Conservation (phyloP, 2,888 invertebrate species). For the Nomada goodeniana region DNA sequence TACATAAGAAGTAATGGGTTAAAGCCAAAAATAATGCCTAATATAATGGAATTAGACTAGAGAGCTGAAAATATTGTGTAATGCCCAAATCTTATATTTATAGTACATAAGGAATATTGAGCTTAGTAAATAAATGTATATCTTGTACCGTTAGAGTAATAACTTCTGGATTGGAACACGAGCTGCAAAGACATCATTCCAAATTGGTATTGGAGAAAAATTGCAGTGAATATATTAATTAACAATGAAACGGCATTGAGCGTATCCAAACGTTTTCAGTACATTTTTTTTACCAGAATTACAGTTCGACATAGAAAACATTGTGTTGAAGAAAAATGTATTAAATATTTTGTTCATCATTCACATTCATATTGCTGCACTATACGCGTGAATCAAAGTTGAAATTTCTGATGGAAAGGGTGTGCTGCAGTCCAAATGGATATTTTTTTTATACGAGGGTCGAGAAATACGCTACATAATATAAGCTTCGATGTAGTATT, state of each 20-base stretch:
- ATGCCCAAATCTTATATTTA: conserved; percentile 8
- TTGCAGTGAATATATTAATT: conserved; percentile 20
- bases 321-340: conserved; percentile 12
- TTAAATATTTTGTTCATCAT: conserved; percentile 64
- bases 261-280: conserved; percentile 20
- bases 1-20: neutral
- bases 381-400: conserved; percentile 48
- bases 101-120: conserved; percentile 19
- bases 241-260: conserved; percentile 11
- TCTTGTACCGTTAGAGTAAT: neutral
- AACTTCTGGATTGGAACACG: conserved; percentile 11
- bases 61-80: conserved; percentile 2
- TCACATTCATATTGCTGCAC: conserved; percentile 60
- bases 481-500: conserved; percentile 55
- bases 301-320: conserved; percentile 19
- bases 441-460: conserved; percentile 66
- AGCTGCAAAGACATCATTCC: conserved; percentile 16
- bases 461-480: conserved; percentile 35
- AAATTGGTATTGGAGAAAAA: neutral
- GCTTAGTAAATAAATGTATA: conserved; percentile 8
- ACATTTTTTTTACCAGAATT: conserved; percentile 33
- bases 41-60: conserved; percentile 33
- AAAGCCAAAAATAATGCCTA: conserved; percentile 22
- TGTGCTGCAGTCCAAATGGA: conserved; percentile 58
- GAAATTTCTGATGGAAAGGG: conserved; percentile 52